Conservation (phyloP, 1,140 invertebrate genomes). For the Drosophila sucinea region DNA sequence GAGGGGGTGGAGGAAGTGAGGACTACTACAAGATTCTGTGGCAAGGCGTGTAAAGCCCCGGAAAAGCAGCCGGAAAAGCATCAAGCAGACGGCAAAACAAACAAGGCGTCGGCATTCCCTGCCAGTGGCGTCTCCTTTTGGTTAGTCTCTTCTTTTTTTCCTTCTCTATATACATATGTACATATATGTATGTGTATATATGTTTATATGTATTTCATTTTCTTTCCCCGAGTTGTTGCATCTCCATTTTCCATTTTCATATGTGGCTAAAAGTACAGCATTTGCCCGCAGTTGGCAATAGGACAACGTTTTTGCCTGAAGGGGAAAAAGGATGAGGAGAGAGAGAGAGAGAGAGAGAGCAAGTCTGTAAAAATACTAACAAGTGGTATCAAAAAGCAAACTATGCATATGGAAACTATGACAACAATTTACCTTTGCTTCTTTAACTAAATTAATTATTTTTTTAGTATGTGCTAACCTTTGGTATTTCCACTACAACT, state of each 20-base stretch:
- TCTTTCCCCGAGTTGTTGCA: constrained; percentile 29
- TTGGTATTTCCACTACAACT: no score
- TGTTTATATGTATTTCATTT: constrained; percentile 1
- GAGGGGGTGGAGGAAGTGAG: neutral
- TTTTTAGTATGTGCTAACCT: neutral
- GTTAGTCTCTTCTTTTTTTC: constrained; percentile 27
- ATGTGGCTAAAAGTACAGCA: constrained; percentile 56
- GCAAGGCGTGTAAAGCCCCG: constrained; percentile 57
- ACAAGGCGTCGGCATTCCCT: constrained; percentile 47
- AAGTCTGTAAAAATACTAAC: neutral
- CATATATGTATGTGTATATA: neutral
- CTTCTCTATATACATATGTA: neutral
- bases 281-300: constrained; percentile 19
- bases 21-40: constrained; percentile 22
- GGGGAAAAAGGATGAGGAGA: neutral
- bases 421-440: neutral
- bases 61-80: constrained; percentile 76
- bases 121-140: constrained; percentile 44
- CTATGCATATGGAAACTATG: neutral
- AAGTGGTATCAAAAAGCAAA: neutral
- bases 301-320: constrained; percentile 1
- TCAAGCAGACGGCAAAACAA: constrained; percentile 72
- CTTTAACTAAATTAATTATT: constrained; percentile 1
- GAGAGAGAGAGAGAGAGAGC: neutral
- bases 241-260: constrained; percentile 68